These are phyloP conservation scores for Chionoecetes opilio DNA, from an alignment of 1,140 invertebrate species.

Conservation along the genomic window DNA sequence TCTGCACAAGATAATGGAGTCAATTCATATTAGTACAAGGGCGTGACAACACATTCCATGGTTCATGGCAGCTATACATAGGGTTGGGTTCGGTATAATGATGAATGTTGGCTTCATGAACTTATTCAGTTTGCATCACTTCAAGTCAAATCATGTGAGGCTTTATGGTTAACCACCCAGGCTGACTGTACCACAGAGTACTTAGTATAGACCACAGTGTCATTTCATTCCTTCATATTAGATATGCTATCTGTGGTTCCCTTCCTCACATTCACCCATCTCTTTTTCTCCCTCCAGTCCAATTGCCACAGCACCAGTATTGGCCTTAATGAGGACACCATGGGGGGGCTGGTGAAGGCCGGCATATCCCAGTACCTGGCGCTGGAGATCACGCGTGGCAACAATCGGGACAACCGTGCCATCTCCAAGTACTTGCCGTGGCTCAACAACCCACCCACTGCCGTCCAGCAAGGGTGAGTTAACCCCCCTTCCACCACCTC, in stretches of 20 bases:
- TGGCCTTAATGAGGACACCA: conserved; percentile 88
- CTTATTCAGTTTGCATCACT: too few relatives aligned
- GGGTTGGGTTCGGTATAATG: too few relatives aligned
- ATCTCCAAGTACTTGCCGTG: conserved; percentile 94
- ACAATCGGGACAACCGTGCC: conserved; percentile 92
- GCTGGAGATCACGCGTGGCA: conserved; percentile 95
- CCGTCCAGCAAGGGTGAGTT: conserved; percentile 92
- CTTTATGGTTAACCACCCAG: too few relatives aligned
- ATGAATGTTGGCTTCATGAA: too few relatives aligned
- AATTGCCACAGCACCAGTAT: conserved; percentile 73
- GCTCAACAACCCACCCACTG: conserved; percentile 94
- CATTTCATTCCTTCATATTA: not conserved
- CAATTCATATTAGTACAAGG: too few relatives aligned
- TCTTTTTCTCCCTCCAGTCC: conserved; percentile 67
- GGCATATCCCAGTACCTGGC: conserved; percentile 97
- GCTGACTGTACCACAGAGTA: too few relatives aligned
- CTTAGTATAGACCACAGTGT: too few relatives aligned
- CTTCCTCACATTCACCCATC: conserved; percentile 44
- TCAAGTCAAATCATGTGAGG: too few relatives aligned
- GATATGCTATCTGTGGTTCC: not conserved
- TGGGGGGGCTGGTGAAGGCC: conserved; percentile 97
- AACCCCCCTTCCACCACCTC: not conserved
- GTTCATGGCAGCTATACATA: too few relatives aligned
- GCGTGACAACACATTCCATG: too few relatives aligned
- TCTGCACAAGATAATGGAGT: too few relatives aligned